phyloP scores from a whole-genome alignment of 23 tunicate species.

The Aplidium turbinatum region DNA sequence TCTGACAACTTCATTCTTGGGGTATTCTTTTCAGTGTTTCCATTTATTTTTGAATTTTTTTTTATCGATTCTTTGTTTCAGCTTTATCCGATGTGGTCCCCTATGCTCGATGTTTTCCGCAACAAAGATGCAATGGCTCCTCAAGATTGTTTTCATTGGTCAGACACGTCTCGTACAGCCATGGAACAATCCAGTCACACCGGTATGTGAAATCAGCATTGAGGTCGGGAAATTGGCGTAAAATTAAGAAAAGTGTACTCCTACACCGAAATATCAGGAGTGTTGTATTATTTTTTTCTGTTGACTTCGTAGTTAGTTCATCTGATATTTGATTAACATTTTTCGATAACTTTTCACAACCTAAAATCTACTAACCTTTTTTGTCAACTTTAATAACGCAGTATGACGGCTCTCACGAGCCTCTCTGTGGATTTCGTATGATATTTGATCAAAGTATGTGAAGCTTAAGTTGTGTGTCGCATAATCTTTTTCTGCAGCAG shows the following conservation, averaged over 20 bases:
- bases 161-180: no score
- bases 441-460: not conserved
- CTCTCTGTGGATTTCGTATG: not conserved
- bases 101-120: slow-evolving; percentile 17
- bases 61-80: not conserved
- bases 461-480: not conserved
- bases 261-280: no score
- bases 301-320: no score
- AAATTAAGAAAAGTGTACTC: no score
- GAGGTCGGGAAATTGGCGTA: not conserved
- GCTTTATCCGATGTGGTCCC: slow-evolving; percentile 55
- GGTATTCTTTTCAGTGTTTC: not conserved
- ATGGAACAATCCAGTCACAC: no score
- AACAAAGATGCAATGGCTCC: not conserved
- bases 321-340: not conserved
- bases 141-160: no score
- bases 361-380: not conserved
- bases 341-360: not conserved
- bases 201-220: not conserved
- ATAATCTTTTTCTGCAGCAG: not conserved
- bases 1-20: not conserved
- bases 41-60: not conserved
- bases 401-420: not conserved
- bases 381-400: not conserved
- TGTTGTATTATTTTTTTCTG: no score